Evolutionary conservation across 2,888 invertebrate genomes (phyloP).

Genomic region (Coleophora flavipennella): DNA sequence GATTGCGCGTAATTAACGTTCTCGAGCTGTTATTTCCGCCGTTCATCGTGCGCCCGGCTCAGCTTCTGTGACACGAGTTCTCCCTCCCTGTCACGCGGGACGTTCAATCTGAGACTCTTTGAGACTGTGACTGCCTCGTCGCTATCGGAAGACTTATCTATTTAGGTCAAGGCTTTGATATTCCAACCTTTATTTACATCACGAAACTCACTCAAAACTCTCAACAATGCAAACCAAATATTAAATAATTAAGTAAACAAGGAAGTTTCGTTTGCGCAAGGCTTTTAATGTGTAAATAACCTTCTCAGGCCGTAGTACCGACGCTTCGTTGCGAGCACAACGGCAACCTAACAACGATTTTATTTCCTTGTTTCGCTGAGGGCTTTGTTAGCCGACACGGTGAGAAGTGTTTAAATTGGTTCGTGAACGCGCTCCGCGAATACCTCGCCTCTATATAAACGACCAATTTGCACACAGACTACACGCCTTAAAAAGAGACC

Average conservation of each 20-base stretch:
- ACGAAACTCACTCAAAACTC: too few relatives aligned
- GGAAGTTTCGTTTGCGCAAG: too few relatives aligned
- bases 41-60: conserved; percentile 19
- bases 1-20: conserved; percentile 48
- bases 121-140: too few relatives aligned
- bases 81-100: conserved; percentile 1
- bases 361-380: conserved; percentile 49
- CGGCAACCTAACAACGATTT: conserved; percentile 31
- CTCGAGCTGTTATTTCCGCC: conserved; percentile 50
- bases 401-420: conserved; percentile 46
- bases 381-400: conserved; percentile 37
- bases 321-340: conserved; percentile 20
- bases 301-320: conserved; percentile 26
- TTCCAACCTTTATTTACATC: too few relatives aligned
- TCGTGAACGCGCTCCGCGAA: conserved; percentile 42
- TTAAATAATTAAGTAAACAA: too few relatives aligned
- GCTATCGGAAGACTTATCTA: too few relatives aligned
- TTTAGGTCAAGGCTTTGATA: too few relatives aligned
- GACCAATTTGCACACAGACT: conserved; percentile 45
- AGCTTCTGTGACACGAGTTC: conserved; percentile 1
- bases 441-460: conserved; percentile 41
- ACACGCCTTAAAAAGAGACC: conserved; percentile 27
- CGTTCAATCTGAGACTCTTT: too few relatives aligned
- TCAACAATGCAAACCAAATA: too few relatives aligned
- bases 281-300: conserved; percentile 24